A percentile compares a stretch with the other conserved stretches of the same genome.
Evolutionary conservation across 2,797 vertebrate genomes (phyloP).

Genomic region (Otolemur crassicaudatus): DNA sequence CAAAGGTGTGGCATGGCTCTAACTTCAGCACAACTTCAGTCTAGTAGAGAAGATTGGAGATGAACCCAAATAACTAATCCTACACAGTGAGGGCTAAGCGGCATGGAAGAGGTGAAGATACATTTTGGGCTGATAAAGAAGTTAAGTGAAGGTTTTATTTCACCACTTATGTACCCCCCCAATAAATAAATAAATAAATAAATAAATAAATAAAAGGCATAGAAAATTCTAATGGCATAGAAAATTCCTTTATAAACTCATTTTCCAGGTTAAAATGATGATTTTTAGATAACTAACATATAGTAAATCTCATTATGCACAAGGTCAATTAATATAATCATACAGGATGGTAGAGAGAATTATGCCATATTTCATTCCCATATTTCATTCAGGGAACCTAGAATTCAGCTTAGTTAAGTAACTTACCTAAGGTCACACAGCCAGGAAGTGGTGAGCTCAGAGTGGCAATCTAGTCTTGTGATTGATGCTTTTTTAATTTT

Average conservation of each 20-base stretch:
- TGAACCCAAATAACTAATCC: neutral
- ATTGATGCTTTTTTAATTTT: slow-evolving; percentile 55
- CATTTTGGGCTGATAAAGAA: neutral
- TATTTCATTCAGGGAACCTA: neutral
- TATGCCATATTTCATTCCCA: neutral
- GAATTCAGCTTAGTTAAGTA: slow-evolving; percentile 1
- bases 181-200: too few relatives aligned
- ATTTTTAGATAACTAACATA: slow-evolving; percentile 8
- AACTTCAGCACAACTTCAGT: neutral
- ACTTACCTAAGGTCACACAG: neutral
- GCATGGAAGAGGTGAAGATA: neutral
- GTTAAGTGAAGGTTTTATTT: neutral
- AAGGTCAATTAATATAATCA: neutral
- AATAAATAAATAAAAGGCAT: too few relatives aligned
- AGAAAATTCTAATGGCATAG: neutral
- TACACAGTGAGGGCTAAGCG: neutral
- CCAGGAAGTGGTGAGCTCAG: slow-evolving; percentile 19
- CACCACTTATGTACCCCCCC: neutral
- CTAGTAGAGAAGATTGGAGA: neutral
- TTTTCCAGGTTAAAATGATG: neutral
- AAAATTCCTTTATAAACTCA: neutral
- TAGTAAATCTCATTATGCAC: neutral
- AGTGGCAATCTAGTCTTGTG: neutral
- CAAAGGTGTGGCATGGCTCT: neutral
- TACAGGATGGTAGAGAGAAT: neutral